These are phyloP conservation scores for Pelusios castaneus DNA, from an alignment of 2,113 vertebrate genomes.

Conservation along the genomic window DNA sequence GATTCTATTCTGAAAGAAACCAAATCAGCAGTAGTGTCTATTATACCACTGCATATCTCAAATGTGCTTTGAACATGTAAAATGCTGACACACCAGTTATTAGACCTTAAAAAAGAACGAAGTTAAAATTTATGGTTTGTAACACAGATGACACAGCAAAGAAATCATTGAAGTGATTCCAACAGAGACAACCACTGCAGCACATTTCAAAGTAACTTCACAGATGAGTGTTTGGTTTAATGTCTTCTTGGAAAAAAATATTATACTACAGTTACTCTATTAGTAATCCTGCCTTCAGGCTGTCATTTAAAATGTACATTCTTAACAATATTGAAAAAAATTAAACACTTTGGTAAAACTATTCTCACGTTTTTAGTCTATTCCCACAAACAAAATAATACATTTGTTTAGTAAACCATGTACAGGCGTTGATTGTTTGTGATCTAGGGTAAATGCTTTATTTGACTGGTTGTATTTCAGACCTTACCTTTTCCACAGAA, in stretches of 20 bases:
- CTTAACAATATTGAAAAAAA: not conserved
- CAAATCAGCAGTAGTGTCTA: not conserved
- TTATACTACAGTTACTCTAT: not conserved
- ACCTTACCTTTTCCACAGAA: not conserved
- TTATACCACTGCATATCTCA: not conserved
- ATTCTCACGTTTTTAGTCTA: not conserved
- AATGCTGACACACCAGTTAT: not conserved
- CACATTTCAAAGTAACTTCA: not conserved
- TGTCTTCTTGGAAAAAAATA: not conserved
- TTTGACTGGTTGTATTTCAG: not conserved
- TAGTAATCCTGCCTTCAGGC: not conserved
- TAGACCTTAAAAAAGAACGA: not conserved
- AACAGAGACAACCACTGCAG: not conserved
- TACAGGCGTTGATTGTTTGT: not conserved
- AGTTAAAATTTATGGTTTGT: not conserved
- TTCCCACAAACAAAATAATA: not conserved
- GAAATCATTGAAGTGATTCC: not conserved
- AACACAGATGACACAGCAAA: not conserved
- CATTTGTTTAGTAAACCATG: not conserved
- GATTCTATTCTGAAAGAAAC: not conserved
- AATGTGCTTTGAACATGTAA: not conserved
- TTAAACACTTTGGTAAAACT: accelerated
- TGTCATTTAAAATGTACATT: accelerated
- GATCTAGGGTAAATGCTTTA: not conserved
- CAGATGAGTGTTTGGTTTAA: not conserved